Evolutionary conservation across 2,888 invertebrate species (phyloP), one percentile per base, ranked within the genome.

Genomic region (Agonopterix arenella): DNA sequence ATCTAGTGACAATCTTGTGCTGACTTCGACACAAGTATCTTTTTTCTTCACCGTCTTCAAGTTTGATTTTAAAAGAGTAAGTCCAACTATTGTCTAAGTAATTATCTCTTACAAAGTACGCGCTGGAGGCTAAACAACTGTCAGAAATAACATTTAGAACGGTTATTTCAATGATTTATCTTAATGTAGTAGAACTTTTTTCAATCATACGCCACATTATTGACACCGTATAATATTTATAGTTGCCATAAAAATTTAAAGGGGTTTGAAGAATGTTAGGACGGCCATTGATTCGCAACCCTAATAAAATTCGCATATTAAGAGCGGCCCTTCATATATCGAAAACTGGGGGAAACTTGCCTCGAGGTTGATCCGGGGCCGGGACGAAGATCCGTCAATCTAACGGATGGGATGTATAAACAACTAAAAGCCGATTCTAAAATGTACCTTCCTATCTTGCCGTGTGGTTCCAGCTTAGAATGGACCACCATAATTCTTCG

Each of bases 291-390:
- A 84, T 84, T 84, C 74, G 70, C 71, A 71, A 79, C 85, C 85
- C 85, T 77, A 76, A 84, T 84, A 84, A 84, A 84, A 80, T 76
- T 77, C 76, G 73, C 73, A 73, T 76, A 76, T 76, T 71, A 76
- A 76, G 67, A 77, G 66, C 63, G 70, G 68, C 76, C 80, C 82
- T 75, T 77, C 76, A 77, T 76, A 77, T 70, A 74, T 74, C 71
- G 74, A 74, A 76, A 70, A 68, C 28, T 68, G 64, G 62, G 54
- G 54, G 62, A 36, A 28, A 55, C 61, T 71, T 63, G 72, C 74
- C 71, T 68, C 67, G 66, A 73, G 80, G 70, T 69, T 72, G 69
- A 64, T 68, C 68, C 63, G 68, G 28, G 28, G 5, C 13, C 5
- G 28, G 67, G 72, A 71, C 68, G 67, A 67, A 70, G 69, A 76